Evolutionary conservation across 2,113 vertebrate genomes (phyloP).

Genomic region (Anhinga rufa): DNA sequence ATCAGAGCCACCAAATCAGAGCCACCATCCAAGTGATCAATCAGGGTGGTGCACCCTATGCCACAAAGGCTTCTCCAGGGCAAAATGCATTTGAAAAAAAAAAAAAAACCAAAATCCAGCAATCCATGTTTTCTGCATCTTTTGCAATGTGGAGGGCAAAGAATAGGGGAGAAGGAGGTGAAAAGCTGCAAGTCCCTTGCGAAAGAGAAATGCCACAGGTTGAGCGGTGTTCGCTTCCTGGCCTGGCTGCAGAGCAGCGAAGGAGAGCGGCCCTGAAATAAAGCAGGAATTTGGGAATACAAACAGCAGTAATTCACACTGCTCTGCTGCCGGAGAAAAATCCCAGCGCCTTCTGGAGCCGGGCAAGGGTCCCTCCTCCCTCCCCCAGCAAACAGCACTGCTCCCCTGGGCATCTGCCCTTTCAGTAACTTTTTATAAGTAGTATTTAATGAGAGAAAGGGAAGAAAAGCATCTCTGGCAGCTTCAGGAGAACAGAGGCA

Average conservation of each 20-base stretch:
- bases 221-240: rapidly evolving
- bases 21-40: neutral
- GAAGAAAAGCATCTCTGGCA: neutral
- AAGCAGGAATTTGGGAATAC: neutral
- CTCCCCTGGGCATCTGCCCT: neutral
- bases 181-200: neutral
- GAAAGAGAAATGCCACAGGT: neutral
- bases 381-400: neutral
- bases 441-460: neutral
- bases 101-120: neutral
- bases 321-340: neutral
- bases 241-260: neutral
- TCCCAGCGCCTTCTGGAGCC: neutral
- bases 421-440: neutral
- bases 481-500: neutral
- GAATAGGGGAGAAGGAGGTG: neutral
- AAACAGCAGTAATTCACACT: neutral
- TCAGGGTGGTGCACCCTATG: neutral
- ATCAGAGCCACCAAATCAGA: rapidly evolving
- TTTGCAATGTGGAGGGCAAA: neutral
- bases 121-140: neutral
- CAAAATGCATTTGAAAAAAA: neutral
- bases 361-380: neutral
- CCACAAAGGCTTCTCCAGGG: neutral
- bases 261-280: neutral